Evolutionary conservation across 2,888 invertebrate genomes (phyloP), one percentile per base, ranked within the genome.

Genomic region (Agriopis aurantiaria): DNA sequence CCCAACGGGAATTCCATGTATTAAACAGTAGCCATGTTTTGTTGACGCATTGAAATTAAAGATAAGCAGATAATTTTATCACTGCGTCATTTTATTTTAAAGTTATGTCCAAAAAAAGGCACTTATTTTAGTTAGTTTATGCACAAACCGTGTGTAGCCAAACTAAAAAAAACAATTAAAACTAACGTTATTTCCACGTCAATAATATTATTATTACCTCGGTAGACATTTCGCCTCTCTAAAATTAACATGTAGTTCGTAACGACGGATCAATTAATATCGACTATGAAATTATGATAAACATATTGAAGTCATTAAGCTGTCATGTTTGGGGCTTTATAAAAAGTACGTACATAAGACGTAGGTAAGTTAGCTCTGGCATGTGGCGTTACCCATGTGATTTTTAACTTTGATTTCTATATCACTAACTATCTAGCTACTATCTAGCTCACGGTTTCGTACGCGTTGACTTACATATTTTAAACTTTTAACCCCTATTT

Each of bases 241-340:
- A 60, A 67, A 56, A 62, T 51, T 69, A 64, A 64, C 57, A 56
- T 46, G 60, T 59, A 60, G 14, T 41, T 33, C 12, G 9, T 65
- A 57, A 61, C 57, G 46, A 65, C 23, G 49, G 12, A 72, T 78
- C 76, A 80, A 80, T 84, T 83, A 83, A 81, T 77, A 69, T 58
- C 70, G 71, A 79, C 79, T 83, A 78, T 82, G 72, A 81, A 85
- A 85, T 84, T 82, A 85, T 78, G 76, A 85, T 83, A 81, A 88
- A 82, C 82, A 79, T 82, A 80, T 81, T 72, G 69, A 69, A 82
- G 79, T 86, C 77, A 84, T 83, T 84, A 85, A 76, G 73, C 78
- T 80, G 82, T 84, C 84, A 83, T n/a, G 57, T 69, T 55, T 45
- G 14, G 33, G 5, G 53, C 64, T 45, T 43, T n/a, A 33, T 51